phyloP scores from a whole-genome alignment of 1,140 invertebrate genomes.

The Ruditapes philippinarum region DNA sequence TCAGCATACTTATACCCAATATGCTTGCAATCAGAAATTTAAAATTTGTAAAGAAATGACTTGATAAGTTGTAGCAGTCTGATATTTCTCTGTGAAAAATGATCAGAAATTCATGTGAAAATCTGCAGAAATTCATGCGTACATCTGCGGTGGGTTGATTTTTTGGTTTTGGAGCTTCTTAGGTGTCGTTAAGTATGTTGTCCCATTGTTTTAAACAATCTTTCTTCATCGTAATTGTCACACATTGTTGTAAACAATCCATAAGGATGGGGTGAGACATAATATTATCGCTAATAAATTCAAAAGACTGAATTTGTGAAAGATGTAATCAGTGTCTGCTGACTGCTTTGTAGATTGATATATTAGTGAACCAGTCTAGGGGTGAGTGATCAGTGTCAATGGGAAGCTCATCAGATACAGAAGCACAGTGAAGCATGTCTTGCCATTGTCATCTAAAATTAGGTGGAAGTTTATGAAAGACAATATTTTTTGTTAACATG shows the following conservation, averaged over 20 bases:
- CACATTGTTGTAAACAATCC: slow-evolving; percentile 11
- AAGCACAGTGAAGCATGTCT: slow-evolving; percentile 20
- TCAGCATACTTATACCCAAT: no score
- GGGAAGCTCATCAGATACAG: slow-evolving; percentile 25
- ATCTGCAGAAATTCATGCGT: no score
- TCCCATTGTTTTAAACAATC: not conserved
- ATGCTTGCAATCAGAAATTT: no score
- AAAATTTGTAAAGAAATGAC: no score
- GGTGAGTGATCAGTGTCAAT: slow-evolving; percentile 46
- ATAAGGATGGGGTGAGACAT: not conserved
- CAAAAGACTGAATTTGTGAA: not conserved
- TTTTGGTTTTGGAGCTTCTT: not conserved
- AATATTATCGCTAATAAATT: not conserved
- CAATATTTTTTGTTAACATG: no score
- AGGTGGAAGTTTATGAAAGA: no score
- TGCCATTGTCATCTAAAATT: not conserved
- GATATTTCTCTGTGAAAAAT: no score
- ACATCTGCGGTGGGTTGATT: not conserved
- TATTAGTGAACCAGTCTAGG: slow-evolving; percentile 18
- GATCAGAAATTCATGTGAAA: no score
- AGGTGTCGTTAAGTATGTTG: not conserved
- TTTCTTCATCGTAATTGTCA: not conserved
- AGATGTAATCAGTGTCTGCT: slow-evolving; percentile 16
- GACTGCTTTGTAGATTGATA: slow-evolving; percentile 30
- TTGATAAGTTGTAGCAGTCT: no score